phyloP scores from a whole-genome alignment of 2,797 vertebrate genomes.

The Botia kubotai region DNA sequence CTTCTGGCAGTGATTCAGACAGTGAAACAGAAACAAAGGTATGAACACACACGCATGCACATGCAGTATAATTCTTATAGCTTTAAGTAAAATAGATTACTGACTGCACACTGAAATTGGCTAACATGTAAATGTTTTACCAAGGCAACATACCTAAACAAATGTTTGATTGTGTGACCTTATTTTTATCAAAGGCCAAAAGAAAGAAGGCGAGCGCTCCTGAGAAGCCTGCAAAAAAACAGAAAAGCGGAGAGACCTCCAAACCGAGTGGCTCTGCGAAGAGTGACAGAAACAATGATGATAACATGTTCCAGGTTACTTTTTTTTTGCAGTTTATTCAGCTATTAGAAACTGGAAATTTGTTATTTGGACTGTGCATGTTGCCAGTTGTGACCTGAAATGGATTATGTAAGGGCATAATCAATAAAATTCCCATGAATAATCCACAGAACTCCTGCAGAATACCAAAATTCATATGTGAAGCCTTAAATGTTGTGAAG shows the following conservation, averaged over 20 bases:
- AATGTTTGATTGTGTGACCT: background rate
- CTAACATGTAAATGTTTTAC: background rate
- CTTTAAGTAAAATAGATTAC: background rate
- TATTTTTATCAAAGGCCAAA: slow-evolving; percentile 80
- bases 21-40: slow-evolving; percentile 96
- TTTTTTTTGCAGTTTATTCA: background rate
- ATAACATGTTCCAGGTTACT: slow-evolving; percentile 95
- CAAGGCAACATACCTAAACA: background rate
- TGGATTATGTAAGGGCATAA: background rate
- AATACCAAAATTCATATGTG: background rate
- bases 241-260: slow-evolving; percentile 92
- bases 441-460: background rate
- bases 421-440: background rate
- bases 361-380: background rate
- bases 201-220: slow-evolving; percentile 87
- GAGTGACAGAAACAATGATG: slow-evolving; percentile 79
- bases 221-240: slow-evolving; percentile 91
- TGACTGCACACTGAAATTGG: background rate
- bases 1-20: slow-evolving; percentile 94
- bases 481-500: background rate
- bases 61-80: background rate
- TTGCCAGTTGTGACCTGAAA: slow-evolving; percentile 1
- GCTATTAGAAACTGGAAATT: background rate
- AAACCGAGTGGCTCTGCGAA: slow-evolving; percentile 89
- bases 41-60: slow-evolving; percentile 18